Base-by-base conservation (phyloP, 1,140 invertebrate genomes). In the Procambarus clarkii region DNA sequence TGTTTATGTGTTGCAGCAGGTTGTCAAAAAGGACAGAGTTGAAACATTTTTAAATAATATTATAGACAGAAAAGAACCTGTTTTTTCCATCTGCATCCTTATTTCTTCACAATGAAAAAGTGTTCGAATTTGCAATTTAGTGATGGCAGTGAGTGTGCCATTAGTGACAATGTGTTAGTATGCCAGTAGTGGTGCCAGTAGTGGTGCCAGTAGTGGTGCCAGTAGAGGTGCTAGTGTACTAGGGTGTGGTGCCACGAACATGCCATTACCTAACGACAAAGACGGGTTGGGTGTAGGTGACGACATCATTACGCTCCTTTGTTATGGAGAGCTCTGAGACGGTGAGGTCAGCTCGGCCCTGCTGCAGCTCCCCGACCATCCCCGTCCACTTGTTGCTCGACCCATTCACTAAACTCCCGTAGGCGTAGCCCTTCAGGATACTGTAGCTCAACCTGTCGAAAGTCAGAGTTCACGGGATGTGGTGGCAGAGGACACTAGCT, bases 241-340 rank as follows among this genome's bases (percentile, higher is more conserved):
- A 9, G 54, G 54, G 7, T 9, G 13, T 13, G 13, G 7, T 58
- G 13, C 7, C 7, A 58, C 13, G 0, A 64, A 21, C 4, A 2
- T 18, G 60, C 4, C 2, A 45, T 86, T 60, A 93, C 92, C 92
- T 93, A 69, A 93, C 74, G 3, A 93, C 86, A 50, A 88, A 82
- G 7, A 93, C 64, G 18, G 89, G 92, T 74, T 93, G 92, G 3
- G 92, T 93, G 76, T 91, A 93, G 18, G 89, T 85, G 8, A 93
- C 80, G 4, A 93, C 90, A 24, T 84, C 50, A 24, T 58, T 84
- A 2, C 92, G 50, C 81, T 93, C 92, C 34, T 82, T 46, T 0
- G 92, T 93, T 34, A 93, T 85, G 60, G 92, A 93, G 7, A 93
- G 79, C 45, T 93, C 92, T 8, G 92, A 91, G 7, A 93, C 89